Conservation (phyloP, 2,113 vertebrate species). For the Mobula birostris region DNA sequence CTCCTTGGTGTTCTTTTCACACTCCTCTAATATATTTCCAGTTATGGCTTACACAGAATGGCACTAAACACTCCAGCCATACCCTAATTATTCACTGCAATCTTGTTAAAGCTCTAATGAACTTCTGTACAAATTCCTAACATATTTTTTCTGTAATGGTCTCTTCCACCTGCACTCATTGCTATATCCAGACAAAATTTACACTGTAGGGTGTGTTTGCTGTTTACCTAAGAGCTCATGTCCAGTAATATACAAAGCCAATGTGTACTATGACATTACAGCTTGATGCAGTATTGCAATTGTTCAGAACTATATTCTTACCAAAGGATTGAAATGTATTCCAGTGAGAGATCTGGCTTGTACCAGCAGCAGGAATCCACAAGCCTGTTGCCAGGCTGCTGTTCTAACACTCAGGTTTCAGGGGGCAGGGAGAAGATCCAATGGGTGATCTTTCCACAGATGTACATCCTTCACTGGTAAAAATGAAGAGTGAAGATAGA, state of each 20-base stretch:
- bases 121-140: neutral
- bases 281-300: neutral
- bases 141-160: neutral
- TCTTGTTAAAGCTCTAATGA: neutral
- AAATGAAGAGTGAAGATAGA: neutral
- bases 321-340: neutral
- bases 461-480: neutral
- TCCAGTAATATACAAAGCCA: neutral
- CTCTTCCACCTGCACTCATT: neutral
- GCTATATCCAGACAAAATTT: neutral
- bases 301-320: neutral
- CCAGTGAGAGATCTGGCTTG: conserved; percentile 9
- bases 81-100: too few species aligned
- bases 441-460: neutral
- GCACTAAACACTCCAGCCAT: neutral
- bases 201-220: neutral
- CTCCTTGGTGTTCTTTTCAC: neutral
- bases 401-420: neutral
- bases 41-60: neutral
- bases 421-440: neutral
- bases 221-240: neutral
- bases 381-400: neutral
- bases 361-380: neutral
- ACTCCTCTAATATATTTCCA: neutral
- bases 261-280: neutral